phyloP scores from a whole-genome alignment of 2,113 vertebrate species.

The Oncorhynchus gorbuscha region DNA sequence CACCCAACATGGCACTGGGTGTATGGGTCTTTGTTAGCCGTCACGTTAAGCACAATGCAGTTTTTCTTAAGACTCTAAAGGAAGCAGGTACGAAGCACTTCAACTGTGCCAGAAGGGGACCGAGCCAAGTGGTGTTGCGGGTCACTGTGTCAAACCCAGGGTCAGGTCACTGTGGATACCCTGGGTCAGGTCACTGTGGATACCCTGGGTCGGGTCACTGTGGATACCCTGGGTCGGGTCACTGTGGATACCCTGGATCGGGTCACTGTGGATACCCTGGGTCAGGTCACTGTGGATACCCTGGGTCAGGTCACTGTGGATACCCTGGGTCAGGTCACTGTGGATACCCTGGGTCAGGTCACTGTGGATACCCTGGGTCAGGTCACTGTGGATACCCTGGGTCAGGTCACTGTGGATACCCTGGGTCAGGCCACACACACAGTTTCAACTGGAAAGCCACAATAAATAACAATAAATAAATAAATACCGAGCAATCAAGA shows the following conservation, averaged over 20 bases:
- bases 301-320: too few species aligned
- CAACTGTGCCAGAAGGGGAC: background rate
- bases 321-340: too few species aligned
- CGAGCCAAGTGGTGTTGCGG: background rate
- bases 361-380: too few species aligned
- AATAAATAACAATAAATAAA: constrained; percentile 82
- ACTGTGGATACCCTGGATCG: too few species aligned
- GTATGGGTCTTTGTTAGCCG: constrained; percentile 25
- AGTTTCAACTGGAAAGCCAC: constrained; percentile 56
- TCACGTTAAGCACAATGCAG: constrained; percentile 34
- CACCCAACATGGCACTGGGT: constrained; percentile 39
- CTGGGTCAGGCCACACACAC: constrained; percentile 17
- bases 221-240: too few species aligned
- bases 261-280: constrained; percentile 11
- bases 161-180: too few species aligned
- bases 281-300: too few species aligned
- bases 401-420: too few species aligned
- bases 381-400: too few species aligned
- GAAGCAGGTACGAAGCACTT: constrained; percentile 11
- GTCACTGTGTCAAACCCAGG: constrained; percentile 26
- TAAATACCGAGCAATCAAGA: constrained; percentile 65
- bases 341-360: too few species aligned
- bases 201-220: too few species aligned
- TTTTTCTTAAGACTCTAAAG: constrained; percentile 16
- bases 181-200: too few species aligned